phyloP scores from a whole-genome alignment of 1,140 invertebrate species.

The Venturia canescens region DNA sequence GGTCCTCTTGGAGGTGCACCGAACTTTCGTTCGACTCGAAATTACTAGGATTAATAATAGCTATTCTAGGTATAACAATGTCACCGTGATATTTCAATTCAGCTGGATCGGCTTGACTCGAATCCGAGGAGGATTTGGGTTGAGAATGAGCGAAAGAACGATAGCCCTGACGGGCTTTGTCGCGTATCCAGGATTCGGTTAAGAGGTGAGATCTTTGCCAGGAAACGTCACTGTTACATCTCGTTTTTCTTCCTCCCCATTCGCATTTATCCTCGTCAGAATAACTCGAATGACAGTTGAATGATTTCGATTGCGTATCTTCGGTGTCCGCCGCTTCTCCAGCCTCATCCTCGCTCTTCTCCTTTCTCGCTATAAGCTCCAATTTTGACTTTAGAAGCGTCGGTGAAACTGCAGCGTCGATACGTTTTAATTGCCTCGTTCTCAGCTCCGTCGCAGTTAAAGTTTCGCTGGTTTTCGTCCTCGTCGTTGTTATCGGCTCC shows the following conservation, averaged over 20 bases:
- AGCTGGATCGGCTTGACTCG: slow-evolving; percentile 49
- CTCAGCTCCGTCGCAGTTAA: background rate
- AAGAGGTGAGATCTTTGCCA: slow-evolving; percentile 68
- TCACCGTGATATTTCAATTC: slow-evolving; percentile 44
- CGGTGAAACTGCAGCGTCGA: slow-evolving; percentile 78
- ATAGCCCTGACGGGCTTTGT: slow-evolving; percentile 60
- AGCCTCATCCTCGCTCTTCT: slow-evolving; percentile 51
- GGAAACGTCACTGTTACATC: slow-evolving; percentile 71
- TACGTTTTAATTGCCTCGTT: slow-evolving; percentile 48
- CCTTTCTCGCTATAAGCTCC: slow-evolving; percentile 66
- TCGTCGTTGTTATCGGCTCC: slow-evolving; percentile 52
- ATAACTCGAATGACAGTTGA: slow-evolving; percentile 59
- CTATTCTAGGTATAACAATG: slow-evolving; percentile 70
- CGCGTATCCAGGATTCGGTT: slow-evolving; percentile 63
- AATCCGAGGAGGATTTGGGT: slow-evolving; percentile 37
- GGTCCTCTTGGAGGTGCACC: slow-evolving; percentile 67
- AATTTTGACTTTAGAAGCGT: slow-evolving; percentile 78
- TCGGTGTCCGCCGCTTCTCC: slow-evolving; percentile 46
- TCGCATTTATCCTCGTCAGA: slow-evolving; percentile 54
- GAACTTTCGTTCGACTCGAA: slow-evolving; percentile 74
- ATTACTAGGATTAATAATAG: slow-evolving; percentile 74
- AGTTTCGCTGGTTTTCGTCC: background rate
- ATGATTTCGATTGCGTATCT: slow-evolving; percentile 47
- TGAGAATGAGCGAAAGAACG: slow-evolving; percentile 51
- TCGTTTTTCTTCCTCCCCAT: slow-evolving; percentile 57